phyloP scores from a whole-genome alignment of 2,888 invertebrate genomes.

The Hirtodrosophila duncani region DNA sequence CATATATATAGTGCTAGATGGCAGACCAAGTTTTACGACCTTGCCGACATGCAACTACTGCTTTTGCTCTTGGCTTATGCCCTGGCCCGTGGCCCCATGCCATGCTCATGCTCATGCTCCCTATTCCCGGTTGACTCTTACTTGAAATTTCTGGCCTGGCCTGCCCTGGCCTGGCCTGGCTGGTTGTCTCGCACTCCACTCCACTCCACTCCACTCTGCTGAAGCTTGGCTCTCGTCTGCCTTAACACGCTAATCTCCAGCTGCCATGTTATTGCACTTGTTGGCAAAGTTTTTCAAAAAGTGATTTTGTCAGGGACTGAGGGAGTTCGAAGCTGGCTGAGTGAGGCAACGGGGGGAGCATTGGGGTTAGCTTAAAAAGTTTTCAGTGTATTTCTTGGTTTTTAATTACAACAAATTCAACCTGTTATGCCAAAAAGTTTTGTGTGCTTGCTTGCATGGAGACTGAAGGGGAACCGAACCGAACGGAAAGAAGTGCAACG shows the following conservation, averaged over 20 bases:
- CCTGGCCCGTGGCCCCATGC: conserved; percentile 18
- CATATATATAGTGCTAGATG: conserved; percentile 16
- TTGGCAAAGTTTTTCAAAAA: conserved; percentile 68
- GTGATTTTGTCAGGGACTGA: conserved; percentile 56
- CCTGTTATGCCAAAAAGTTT: conserved; percentile 60
- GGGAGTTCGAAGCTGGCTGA: conserved; percentile 4
- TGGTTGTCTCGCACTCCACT: no score
- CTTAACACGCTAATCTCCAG: conserved; percentile 69
- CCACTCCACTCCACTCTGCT: conserved; percentile 12
- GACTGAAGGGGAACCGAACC: conserved; percentile 7
- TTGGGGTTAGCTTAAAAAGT: conserved; percentile 30
- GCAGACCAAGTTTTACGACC: conserved; percentile 56
- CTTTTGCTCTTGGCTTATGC: conserved; percentile 22
- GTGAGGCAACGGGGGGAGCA: background rate
- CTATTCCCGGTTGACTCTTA: no score
- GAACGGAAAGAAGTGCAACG: background rate
- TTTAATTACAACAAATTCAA: conserved; percentile 71
- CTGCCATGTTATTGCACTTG: conserved; percentile 73
- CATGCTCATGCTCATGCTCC: background rate
- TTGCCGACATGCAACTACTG: conserved; percentile 37
- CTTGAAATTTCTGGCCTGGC: no score
- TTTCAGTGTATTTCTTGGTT: conserved; percentile 61
- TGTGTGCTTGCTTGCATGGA: conserved; percentile 28
- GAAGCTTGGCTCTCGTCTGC: conserved; percentile 30
- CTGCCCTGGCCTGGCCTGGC: no score